Evolutionary conservation across 2,113 vertebrate genomes (phyloP).

Genomic region (Cyprinodon variegatus): DNA sequence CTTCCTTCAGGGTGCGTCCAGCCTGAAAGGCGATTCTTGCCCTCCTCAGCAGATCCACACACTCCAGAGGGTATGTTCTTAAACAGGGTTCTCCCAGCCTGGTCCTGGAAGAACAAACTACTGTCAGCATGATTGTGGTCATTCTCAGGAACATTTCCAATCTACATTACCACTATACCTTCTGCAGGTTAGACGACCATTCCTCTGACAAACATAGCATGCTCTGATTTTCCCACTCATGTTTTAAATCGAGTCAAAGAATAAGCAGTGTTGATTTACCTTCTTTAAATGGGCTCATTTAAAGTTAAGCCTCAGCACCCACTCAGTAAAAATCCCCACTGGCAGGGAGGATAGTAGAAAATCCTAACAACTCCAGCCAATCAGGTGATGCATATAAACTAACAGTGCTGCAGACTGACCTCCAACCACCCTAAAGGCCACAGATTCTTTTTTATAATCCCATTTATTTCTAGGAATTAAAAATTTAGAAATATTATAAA

Average conservation of each 20-base stretch:
- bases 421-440: background rate
- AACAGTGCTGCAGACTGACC: constrained; percentile 16
- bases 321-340: constrained; percentile 28
- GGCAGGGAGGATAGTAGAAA: constrained; percentile 23
- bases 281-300: constrained; percentile 31
- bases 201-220: constrained; percentile 65
- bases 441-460: background rate
- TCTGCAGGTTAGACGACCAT: constrained; percentile 68
- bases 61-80: constrained; percentile 61
- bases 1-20: constrained; percentile 64
- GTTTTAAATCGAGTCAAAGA: constrained; percentile 18
- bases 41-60: constrained; percentile 69
- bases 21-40: constrained; percentile 70
- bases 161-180: constrained; percentile 34
- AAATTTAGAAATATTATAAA: background rate
- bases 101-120: constrained; percentile 61
- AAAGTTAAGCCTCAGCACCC: constrained; percentile 26
- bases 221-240: constrained; percentile 62
- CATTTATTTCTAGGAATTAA: background rate
- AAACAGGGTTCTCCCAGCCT: constrained; percentile 65
- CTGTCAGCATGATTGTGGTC: background rate
- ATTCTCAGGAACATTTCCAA: background rate
- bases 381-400: constrained; percentile 47
- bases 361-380: constrained; percentile 44
- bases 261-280: constrained; percentile 10